Evolutionary conservation across 1,140 invertebrate genomes (phyloP).

Genomic region (Macrobrachium rosenbergii): DNA sequence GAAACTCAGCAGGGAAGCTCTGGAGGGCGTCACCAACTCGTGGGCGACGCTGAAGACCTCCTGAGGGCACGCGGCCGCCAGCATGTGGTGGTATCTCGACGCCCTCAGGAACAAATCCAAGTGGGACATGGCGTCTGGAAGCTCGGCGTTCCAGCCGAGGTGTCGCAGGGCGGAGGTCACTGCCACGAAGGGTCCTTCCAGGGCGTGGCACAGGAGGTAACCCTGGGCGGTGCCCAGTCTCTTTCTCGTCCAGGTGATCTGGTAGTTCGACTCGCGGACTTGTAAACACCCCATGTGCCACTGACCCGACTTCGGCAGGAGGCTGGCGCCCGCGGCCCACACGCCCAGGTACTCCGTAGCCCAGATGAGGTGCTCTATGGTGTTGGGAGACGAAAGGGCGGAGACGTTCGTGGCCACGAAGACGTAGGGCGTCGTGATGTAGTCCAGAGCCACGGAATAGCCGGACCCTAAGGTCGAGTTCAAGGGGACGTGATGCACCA

Average conservation of each 20-base stretch:
- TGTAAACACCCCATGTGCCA: conserved; percentile 49
- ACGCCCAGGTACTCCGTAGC: conserved; percentile 49
- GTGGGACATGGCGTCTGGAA: conserved; percentile 12
- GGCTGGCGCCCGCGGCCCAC: conserved; percentile 41
- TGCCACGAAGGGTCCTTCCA: conserved; percentile 55
- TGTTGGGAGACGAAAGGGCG: background rate
- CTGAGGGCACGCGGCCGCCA: conserved; percentile 34
- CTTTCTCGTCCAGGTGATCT: conserved; percentile 26
- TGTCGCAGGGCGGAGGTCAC: conserved; percentile 43
- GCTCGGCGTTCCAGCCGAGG: conserved; percentile 33
- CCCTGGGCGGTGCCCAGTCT: conserved; percentile 23
- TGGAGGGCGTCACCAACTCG: conserved; percentile 16
- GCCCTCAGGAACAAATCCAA: conserved; percentile 46
- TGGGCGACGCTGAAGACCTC: conserved; percentile 16
- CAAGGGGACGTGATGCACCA: background rate
- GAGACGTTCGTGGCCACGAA: conserved; percentile 20
- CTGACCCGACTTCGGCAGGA: conserved; percentile 18
- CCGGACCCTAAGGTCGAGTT: conserved; percentile 21
- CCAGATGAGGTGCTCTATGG: conserved; percentile 50
- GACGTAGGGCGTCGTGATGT: conserved; percentile 44
- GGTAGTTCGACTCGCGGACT: conserved; percentile 38
- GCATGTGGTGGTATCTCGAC: conserved; percentile 21
- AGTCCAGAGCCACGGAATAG: conserved; percentile 12
- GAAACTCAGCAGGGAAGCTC: conserved; percentile 27
- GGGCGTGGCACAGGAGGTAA: conserved; percentile 40